Conservation (phyloP, 2,888 invertebrate species). For the Electrophaes corylata region DNA sequence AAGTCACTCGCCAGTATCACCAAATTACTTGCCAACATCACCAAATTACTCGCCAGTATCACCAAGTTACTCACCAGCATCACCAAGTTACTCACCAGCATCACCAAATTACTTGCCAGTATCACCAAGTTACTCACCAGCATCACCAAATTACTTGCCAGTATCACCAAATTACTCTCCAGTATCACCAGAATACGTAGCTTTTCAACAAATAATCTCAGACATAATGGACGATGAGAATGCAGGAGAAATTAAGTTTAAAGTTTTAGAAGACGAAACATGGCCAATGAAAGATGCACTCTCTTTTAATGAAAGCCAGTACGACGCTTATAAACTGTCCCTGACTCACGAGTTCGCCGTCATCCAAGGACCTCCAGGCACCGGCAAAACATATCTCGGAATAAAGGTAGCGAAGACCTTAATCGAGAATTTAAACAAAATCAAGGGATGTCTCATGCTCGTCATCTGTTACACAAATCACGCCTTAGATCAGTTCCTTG, state of each 20-base stretch:
- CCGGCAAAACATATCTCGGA: conserved; percentile 93
- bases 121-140: background rate
- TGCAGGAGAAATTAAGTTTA: conserved; percentile 38
- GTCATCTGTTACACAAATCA: conserved; percentile 94
- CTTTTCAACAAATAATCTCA: background rate
- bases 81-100: no score
- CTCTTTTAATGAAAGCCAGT: conserved; percentile 87
- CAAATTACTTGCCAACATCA: no score
- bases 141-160: background rate
- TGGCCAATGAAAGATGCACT: conserved; percentile 79
- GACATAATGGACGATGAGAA: conserved; percentile 1
- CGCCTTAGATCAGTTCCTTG: conserved; percentile 93
- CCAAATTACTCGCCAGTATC: no score
- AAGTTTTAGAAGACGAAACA: conserved; percentile 52
- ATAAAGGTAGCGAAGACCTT: conserved; percentile 88
- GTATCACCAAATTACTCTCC: background rate
- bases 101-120: background rate
- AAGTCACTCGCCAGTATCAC: background rate
- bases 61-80: background rate
- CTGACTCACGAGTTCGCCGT: conserved; percentile 88
- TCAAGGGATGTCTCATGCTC: conserved; percentile 81
- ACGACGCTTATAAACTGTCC: conserved; percentile 86
- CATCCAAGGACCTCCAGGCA: conserved; percentile 95
- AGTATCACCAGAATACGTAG: background rate
- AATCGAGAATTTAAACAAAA: conserved; percentile 77